Evolutionary conservation across 2,113 vertebrate species (phyloP).

Genomic region (Hippocampus guttulatus): DNA sequence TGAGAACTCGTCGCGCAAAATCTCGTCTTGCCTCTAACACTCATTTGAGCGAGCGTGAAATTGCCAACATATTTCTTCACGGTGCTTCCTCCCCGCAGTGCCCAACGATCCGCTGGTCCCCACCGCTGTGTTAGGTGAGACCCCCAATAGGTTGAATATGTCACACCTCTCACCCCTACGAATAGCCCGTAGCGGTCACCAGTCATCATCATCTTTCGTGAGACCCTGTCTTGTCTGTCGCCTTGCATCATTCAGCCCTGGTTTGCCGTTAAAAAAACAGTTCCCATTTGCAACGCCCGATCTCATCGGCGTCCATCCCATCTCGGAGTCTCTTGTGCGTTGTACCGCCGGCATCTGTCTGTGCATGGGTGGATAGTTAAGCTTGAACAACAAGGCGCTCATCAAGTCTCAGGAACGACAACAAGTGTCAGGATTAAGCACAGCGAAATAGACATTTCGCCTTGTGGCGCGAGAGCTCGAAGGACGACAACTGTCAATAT

Average conservation of each 20-base stretch:
- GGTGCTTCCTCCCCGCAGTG: constrained; percentile 88
- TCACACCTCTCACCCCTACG: constrained; percentile 29
- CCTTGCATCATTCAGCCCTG: constrained; percentile 6
- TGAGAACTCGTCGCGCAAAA: background rate
- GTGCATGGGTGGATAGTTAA: constrained; percentile 12
- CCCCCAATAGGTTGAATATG: constrained; percentile 37
- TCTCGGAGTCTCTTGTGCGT: background rate
- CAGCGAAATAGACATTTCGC: background rate
- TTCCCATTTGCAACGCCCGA: background rate
- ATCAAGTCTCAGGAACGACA: background rate
- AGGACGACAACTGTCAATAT: background rate
- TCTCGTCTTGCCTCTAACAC: background rate
- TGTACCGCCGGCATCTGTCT: background rate
- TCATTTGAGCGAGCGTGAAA: background rate
- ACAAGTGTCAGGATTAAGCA: background rate
- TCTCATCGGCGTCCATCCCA: constrained; percentile 9
- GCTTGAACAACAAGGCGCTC: background rate
- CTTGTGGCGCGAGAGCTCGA: background rate
- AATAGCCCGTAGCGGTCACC: constrained; percentile 26
- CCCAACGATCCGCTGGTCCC: constrained; percentile 98
- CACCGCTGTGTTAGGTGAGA: constrained; percentile 99
- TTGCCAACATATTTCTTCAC: constrained; percentile 63
- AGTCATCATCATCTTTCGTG: constrained; percentile 52
- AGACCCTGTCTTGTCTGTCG: constrained; percentile 14
- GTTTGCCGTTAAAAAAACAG: constrained; percentile 10